Conservation (phyloP, 2,797 vertebrate genomes). For the Emydoidea blandingii region DNA sequence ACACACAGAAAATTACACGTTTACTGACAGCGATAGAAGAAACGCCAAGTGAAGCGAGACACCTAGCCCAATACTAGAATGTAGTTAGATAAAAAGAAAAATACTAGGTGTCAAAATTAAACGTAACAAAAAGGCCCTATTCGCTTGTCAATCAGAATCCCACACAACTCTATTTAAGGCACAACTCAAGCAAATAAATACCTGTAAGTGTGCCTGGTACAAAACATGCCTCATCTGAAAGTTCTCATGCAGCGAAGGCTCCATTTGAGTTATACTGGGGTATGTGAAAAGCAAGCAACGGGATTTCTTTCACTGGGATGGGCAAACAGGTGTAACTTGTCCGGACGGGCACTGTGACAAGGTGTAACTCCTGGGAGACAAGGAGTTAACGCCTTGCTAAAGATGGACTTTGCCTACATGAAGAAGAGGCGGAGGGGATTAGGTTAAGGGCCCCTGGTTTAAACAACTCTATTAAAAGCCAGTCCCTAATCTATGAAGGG, state of each 20-base stretch:
- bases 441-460: background rate
- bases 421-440: background rate
- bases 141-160: constrained; percentile 43
- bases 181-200: constrained; percentile 1
- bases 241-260: constrained; percentile 16
- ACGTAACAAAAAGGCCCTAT: constrained; percentile 36
- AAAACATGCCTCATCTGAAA: background rate
- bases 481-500: background rate
- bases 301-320: background rate
- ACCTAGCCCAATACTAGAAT: constrained; percentile 43
- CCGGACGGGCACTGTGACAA: background rate
- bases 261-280: accelerated
- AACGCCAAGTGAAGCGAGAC: constrained; percentile 44
- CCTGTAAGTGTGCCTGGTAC: background rate
- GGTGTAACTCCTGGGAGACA: background rate
- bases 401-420: background rate
- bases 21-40: constrained; percentile 21
- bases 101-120: constrained; percentile 49
- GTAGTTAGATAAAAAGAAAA: background rate
- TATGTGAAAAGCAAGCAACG: background rate
- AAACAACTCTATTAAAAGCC: background rate
- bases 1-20: background rate
- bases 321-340: constrained; percentile 9
- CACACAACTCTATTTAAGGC: background rate
- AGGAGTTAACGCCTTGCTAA: background rate